Evolutionary conservation across 2,888 invertebrate genomes (phyloP).

Genomic region (Acrobasis suavella): DNA sequence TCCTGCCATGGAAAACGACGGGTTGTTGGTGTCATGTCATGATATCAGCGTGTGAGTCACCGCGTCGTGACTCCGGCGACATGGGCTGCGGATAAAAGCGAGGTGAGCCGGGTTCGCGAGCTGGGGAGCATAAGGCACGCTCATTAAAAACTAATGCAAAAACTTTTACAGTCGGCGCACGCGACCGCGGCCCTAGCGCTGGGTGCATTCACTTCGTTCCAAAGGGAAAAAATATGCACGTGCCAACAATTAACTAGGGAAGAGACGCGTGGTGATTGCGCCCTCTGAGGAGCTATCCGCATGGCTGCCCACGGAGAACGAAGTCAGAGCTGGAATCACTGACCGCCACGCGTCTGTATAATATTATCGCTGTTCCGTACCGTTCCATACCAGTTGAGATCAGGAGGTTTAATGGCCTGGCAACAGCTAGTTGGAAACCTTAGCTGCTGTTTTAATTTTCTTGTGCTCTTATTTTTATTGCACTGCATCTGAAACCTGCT

Average conservation of each 20-base stretch:
- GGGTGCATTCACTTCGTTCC: constrained; percentile 61
- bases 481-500: constrained; percentile 57
- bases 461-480: constrained; percentile 54
- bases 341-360: constrained; percentile 65
- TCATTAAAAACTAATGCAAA: constrained; percentile 59
- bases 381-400: constrained; percentile 61
- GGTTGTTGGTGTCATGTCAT: constrained; percentile 53
- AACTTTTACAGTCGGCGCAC: constrained; percentile 59
- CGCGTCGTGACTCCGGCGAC: constrained; percentile 57
- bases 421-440: constrained; percentile 47
- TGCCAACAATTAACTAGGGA: constrained; percentile 74
- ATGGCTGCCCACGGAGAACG: constrained; percentile 66
- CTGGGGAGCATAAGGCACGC: constrained; percentile 60
- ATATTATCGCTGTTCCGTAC: constrained; percentile 44
- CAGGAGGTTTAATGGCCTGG: constrained; percentile 49
- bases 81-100: constrained; percentile 47
- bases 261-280: constrained; percentile 53
- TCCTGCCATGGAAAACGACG: constrained; percentile 53
- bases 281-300: constrained; percentile 54
- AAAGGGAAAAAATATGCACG: constrained; percentile 68
- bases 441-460: constrained; percentile 44
- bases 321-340: constrained; percentile 54
- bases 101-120: constrained; percentile 61
- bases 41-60: constrained; percentile 72
- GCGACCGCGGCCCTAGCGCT: constrained; percentile 57